These are phyloP conservation scores for Cercopithecus mona DNA, from an alignment of 2,113 vertebrate genomes.

Conservation along the genomic window DNA sequence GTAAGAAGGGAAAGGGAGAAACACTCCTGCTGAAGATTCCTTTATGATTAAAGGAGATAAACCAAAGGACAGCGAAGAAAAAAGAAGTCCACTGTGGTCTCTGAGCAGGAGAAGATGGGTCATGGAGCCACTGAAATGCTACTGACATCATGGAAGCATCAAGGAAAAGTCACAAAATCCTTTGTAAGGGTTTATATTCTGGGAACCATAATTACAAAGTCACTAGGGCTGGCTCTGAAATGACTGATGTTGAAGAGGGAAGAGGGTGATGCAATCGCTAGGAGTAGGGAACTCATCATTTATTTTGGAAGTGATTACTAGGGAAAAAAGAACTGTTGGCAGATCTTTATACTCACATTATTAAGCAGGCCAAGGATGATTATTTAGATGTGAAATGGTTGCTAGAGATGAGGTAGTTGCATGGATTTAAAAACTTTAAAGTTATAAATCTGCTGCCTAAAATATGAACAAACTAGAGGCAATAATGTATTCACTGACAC, in stretches of 20 bases:
- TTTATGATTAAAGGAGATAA: not conserved
- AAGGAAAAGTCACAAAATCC: slow-evolving; percentile 41
- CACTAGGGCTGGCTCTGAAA: slow-evolving; percentile 52
- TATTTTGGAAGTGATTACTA: slow-evolving; percentile 71
- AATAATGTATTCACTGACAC: not conserved
- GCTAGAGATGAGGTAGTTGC: slow-evolving; percentile 67
- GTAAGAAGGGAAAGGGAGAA: not conserved
- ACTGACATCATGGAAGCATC: slow-evolving; percentile 54
- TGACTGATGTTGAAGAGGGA: slow-evolving; percentile 47
- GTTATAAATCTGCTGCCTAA: slow-evolving; percentile 44
- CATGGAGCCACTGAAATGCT: slow-evolving; percentile 29
- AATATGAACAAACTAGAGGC: slow-evolving; percentile 4
- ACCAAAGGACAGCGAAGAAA: not conserved
- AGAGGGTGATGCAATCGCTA: slow-evolving; percentile 63
- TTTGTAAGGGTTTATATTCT: slow-evolving; percentile 48
- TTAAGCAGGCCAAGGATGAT: slow-evolving; percentile 59
- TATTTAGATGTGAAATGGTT: slow-evolving; percentile 65
- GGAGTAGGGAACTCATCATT: slow-evolving; percentile 57
- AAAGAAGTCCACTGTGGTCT: not conserved
- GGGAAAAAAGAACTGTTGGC: slow-evolving; percentile 38
- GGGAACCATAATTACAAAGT: slow-evolving; percentile 66
- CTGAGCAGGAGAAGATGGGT: slow-evolving; percentile 10
- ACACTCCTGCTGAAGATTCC: not conserved
- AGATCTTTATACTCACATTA: slow-evolving; percentile 57
- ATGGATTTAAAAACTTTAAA: slow-evolving; percentile 48